A percentile compares a stretch with the other conserved stretches of the same genome.
Evolutionary conservation across 2,888 invertebrate species (phyloP).

Genomic region (Parapristionchus giblindavisi): DNA sequence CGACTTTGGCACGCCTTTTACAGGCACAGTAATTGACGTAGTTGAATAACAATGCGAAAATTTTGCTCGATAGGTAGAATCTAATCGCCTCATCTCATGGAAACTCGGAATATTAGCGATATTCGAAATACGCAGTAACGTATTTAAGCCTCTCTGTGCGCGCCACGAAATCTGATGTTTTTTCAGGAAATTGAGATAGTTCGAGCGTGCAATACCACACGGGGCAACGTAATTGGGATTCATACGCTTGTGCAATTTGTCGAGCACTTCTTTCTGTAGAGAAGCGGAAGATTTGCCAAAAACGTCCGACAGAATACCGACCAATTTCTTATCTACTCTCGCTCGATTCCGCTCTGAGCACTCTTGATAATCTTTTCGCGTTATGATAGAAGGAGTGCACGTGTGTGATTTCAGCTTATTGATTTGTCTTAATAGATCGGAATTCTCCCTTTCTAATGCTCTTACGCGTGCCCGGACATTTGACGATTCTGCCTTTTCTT

Average conservation of each 20-base stretch:
- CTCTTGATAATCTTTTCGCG: neutral
- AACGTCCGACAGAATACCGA: neutral
- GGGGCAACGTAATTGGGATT: neutral
- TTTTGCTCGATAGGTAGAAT: neutral
- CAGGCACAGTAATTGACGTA: neutral
- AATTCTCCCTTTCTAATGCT: neutral
- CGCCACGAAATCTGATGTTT: neutral
- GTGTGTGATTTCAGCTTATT: neutral
- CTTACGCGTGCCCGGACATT: no score
- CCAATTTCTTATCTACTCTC: neutral
- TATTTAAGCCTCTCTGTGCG: neutral
- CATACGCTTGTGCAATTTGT: neutral
- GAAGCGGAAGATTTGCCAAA: neutral
- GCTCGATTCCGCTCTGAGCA: neutral
- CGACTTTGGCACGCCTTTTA: neutral
- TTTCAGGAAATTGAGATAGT: neutral
- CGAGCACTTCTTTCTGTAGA: neutral
- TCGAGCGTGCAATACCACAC: neutral
- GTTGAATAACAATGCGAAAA: neutral
- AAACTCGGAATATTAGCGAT: neutral
- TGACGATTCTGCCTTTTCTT: no score
- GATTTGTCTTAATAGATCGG: neutral
- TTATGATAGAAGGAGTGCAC: neutral
- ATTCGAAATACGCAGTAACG: neutral
- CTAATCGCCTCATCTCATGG: neutral